Base-by-base conservation (phyloP, 2,113 vertebrate genomes). In the Seriola rivoliana region DNA sequence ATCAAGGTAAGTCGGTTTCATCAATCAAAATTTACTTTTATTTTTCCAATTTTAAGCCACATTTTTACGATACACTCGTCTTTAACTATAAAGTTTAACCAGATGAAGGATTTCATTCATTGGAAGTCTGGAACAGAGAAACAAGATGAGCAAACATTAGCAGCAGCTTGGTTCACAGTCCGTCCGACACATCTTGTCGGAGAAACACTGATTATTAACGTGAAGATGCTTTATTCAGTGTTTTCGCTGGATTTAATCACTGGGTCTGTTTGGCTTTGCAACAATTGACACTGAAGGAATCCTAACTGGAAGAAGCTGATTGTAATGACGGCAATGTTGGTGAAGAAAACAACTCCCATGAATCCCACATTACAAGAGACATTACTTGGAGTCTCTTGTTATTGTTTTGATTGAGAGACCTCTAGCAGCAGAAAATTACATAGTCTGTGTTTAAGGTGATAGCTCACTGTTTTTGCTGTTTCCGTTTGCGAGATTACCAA, bases 391-490 rank as follows among this genome's bases (percentile, higher is more conserved):
- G 13, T 17, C 5, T 59, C 14, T 12, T 29, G 4, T 29, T 29
- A 16, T 59, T 59, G 13, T 32, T 59, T 17, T 59, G 57, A 32
- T 59, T 17, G 25, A 16, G 57, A 58, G 23, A 29, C 55, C 12
- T 5, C n/a, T 12, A 58, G 0, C 55, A 29, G 55, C 23, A 12
- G 23, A 58, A 29, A 58, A 58, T 29, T 2, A 29, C 55, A 25
- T 23, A 42, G 10, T 42, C 2, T 42, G 40, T 10, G 3, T 42
- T 42, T 42, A 66, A 38, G 7, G 14, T 29, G 55, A 78, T 57
- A 78, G 42, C 57, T 72, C 21, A n/a, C 13, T 42, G 13, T 67
- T 80, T 25, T 83, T 59, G 25, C 60, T 46, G 23, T 78, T 21
- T 60, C 36, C 70, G n/a, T 40, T n/a, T 75, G 11, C 12, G 3